Base-by-base conservation (phyloP, 2,113 vertebrate species). In the Nestor notabilis region DNA sequence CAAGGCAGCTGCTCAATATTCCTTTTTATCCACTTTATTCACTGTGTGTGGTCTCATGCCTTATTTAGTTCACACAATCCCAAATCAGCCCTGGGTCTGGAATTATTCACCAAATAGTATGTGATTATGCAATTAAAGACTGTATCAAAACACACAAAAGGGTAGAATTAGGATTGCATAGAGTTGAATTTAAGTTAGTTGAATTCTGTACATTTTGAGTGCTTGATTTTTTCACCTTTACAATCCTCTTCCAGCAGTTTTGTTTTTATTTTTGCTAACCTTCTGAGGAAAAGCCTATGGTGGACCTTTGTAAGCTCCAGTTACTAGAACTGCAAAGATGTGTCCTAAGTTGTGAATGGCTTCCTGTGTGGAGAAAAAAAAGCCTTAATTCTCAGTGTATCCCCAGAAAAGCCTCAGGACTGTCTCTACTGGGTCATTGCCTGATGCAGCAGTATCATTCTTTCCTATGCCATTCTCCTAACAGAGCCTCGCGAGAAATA, bases 121-220 rank as follows among this genome's bases (percentile, higher is more conserved):
- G 91, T 94, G 94, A 97, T 95, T 97, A 95, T 94, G 93, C 92
- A 96, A 95, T 96, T 93, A 97, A 95, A 94, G 77, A 74, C 91
- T 91, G 65, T 94, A 97, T 96, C 97, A 96, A 95, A 97, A 91
- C 81, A 96, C 81, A 94, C 41, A 95, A 95, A 96, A 87, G 91
- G 52, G 77, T 95, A 85, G 87, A 97, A 95, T 83, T 81, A 89
- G 66, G 87, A 87, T 63, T 4, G 16, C 74, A 77, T 29, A 44
- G 44, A 89, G 77, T 13, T 87, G 56, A 82, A 79, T 84, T 92
- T 72, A 69, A 86, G 53, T 85, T 68, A 46, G 49, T 75, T 95
- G 41, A 71, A 95, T 87, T 94, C 60, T 17, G 7, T 91, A 63
- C 29, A 16, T 84, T 95, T 65, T 52, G 19, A 65, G 16, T 2